Evolutionary conservation across 1,140 invertebrate genomes (phyloP).

Genomic region (Hylaeus volcanicus): DNA sequence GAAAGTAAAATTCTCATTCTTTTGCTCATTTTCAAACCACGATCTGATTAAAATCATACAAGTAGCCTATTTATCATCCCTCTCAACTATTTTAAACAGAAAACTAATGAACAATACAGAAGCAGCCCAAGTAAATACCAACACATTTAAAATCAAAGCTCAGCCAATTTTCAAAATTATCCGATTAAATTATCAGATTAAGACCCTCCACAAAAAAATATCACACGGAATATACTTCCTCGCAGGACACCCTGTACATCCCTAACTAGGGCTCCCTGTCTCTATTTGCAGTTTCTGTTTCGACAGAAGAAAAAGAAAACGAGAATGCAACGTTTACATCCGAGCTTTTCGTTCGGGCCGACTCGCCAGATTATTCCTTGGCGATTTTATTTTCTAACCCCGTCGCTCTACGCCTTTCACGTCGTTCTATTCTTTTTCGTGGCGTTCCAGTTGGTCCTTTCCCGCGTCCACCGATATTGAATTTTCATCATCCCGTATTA

Average conservation of each 20-base stretch:
- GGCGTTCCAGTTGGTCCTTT: neutral
- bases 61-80: no score
- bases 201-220: no score
- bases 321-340: neutral
- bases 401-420: neutral
- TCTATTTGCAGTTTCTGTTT: neutral
- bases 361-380: neutral
- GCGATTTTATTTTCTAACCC: constrained; percentile 19
- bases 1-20: no score
- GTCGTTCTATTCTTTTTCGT: neutral
- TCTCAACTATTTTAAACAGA: no score
- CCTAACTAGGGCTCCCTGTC: neutral
- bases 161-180: no score
- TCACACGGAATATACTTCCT: no score
- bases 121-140: no score
- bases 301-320: neutral
- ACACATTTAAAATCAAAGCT: no score
- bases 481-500: constrained; percentile 44
- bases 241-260: neutral
- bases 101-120: no score
- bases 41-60: no score
- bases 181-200: no score
- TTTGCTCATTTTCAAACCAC: no score
- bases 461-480: constrained; percentile 36
- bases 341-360: neutral